A percentile compares a stretch with the other conserved stretches of the same genome.
Conservation (phyloP, 2,888 invertebrate species). For the Malacosoma neustria region DNA sequence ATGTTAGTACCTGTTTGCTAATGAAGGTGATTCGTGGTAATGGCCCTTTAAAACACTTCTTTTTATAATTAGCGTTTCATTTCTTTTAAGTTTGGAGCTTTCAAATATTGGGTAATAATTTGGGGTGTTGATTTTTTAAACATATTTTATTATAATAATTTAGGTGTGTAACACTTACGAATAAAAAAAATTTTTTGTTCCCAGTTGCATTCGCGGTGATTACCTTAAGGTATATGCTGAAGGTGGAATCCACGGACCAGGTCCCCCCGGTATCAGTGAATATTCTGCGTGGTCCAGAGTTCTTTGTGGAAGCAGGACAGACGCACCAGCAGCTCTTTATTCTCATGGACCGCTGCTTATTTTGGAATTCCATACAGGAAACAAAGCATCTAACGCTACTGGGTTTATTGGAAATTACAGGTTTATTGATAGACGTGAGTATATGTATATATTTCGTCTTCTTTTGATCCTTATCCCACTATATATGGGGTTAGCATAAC, state of each 20-base stretch:
- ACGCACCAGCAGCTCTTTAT: constrained; percentile 82
- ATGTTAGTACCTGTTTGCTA: no score
- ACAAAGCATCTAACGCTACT: constrained; percentile 67
- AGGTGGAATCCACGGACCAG: constrained; percentile 79
- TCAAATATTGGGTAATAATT: no score
- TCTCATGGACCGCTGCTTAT: constrained; percentile 83
- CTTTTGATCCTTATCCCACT: no score
- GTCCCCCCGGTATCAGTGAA: constrained; percentile 83
- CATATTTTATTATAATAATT: no score
- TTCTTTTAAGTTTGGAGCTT: no score
- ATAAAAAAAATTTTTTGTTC: constrained; percentile 29
- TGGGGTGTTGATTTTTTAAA: no score
- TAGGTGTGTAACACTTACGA: no score
- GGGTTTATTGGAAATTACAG: constrained; percentile 85
- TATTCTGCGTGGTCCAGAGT: constrained; percentile 84
- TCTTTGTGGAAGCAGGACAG: constrained; percentile 81
- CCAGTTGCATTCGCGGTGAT: constrained; percentile 83
- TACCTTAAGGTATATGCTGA: constrained; percentile 86
- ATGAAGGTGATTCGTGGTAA: no score
- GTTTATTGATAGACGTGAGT: constrained; percentile 86
- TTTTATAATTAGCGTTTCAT: no score
- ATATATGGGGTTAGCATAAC: no score
- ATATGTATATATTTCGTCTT: no score
- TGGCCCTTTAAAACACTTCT: no score
- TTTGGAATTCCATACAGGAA: constrained; percentile 80